Evolutionary conservation across 2,113 vertebrate species (phyloP), one percentile per base, ranked within the genome.

Genomic region (Barnardius zonarius): DNA sequence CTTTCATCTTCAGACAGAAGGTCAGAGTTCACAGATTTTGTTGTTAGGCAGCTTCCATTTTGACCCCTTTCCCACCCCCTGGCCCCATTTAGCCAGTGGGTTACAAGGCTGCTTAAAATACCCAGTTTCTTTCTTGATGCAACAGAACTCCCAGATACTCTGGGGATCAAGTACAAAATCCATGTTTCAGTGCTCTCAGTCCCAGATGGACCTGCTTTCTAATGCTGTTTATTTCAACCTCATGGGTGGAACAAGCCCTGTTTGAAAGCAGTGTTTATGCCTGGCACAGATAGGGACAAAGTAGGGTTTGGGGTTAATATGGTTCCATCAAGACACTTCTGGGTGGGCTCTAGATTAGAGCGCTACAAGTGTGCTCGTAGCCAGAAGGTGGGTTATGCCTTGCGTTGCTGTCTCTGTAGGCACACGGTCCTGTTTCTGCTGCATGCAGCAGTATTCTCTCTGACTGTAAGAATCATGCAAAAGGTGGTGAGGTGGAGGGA

Each of bases 1-100:
- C 89, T 85, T 96, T 95, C 89, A 62, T 95, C 89, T 90, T 92
- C 84, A 95, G 91, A 85, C 78, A 80, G 89, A 89, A 95, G 84
- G 93, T 91, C 84, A 89, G 83, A 95, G 89, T 73, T 87, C 62
- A 66, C 31, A 48, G 66, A 83, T 97, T 95, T 90, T 79, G 70
- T 91, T 30, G 7, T 95, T 94, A 68, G 74, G 89, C 41, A 54
- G 59, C 90, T 90, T 95, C 63, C 44, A 70, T 91, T 91, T 82
- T 7, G 7, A 79, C 63, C 17, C 10, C 30, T 11, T 86, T 28
- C 20, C 13, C n/a, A 33, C 5, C 6, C 24, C 13, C 17, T 11
- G 0, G 0, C 28, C 37, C 48, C 24, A 64, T 66, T 44, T 66
- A 87, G 78, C 57, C 82, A 18, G 67, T 24, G 84, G 57, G 52